Percentiles rank a stretch among this genome's conserved stretches.
Evolutionary conservation across 2,113 vertebrate genomes (phyloP).

Genomic region (Amphilophus citrinellus): DNA sequence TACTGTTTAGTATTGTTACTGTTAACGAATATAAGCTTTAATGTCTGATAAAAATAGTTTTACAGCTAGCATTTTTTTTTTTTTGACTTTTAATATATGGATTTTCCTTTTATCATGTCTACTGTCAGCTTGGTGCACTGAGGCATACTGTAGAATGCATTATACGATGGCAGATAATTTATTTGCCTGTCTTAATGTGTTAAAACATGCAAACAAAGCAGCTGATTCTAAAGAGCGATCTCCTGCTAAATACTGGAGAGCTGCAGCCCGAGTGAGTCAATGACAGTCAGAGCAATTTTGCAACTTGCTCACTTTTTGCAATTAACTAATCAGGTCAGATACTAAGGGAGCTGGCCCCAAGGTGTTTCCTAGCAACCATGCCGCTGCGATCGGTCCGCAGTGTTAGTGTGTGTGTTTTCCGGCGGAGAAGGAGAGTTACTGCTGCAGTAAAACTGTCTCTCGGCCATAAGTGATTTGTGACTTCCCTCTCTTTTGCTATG

Average conservation of each 20-base stretch:
- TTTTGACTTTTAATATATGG: not conserved
- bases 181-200: conserved; percentile 11
- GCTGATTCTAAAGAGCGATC: conserved; percentile 3
- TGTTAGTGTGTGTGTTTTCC: conserved; percentile 67
- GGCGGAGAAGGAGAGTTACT: conserved; percentile 73
- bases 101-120: not conserved
- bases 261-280: conserved; percentile 36
- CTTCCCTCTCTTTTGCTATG: conserved; percentile 66
- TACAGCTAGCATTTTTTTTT: not conserved
- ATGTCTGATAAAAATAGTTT: not conserved
- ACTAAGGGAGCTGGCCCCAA: conserved; percentile 73
- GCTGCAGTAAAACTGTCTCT: conserved; percentile 78
- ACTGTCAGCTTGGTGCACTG: not conserved
- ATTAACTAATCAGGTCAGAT: conserved; percentile 85
- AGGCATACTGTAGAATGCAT: not conserved
- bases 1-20: not conserved
- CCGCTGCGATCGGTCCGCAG: conserved; percentile 58
- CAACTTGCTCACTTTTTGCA: conserved; percentile 77
- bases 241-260: conserved; percentile 26
- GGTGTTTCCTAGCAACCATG: conserved; percentile 85
- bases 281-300: conserved; percentile 54
- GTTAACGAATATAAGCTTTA: conserved; percentile 4
- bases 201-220: conserved; percentile 1
- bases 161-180: not conserved
- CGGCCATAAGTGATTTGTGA: conserved; percentile 77